phyloP scores from a whole-genome alignment of 2,797 vertebrate genomes.

The Antrozous pallidus region DNA sequence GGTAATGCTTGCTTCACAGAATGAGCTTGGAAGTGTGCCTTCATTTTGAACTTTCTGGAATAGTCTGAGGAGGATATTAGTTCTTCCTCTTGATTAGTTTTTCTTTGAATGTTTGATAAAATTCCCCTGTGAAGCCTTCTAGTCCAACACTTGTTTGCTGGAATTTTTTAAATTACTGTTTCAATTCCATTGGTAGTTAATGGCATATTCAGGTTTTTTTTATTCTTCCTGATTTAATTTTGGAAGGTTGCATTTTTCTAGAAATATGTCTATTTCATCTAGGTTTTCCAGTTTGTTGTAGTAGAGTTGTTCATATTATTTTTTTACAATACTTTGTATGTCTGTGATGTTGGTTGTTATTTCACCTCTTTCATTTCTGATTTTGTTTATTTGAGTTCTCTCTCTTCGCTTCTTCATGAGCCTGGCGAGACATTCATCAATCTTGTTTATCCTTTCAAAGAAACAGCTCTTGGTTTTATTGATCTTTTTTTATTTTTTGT shows the following conservation, averaged over 20 bases:
- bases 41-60: too few species aligned
- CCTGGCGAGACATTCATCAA: too few species aligned
- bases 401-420: neutral
- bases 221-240: neutral
- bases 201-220: neutral
- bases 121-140: neutral
- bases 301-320: neutral
- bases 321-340: neutral
- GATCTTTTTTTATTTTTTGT: too few species aligned
- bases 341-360: neutral
- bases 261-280: neutral
- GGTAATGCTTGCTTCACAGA: too few species aligned
- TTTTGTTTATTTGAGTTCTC: neutral
- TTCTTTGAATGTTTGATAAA: neutral
- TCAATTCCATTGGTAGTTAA: neutral
- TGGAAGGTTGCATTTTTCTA: neutral
- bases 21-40: too few species aligned
- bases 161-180: neutral
- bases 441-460: too few species aligned
- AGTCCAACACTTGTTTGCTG: neutral
- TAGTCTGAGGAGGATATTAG: neutral
- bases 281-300: neutral
- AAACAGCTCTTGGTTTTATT: too few species aligned
- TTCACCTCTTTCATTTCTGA: neutral
- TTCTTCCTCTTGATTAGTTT: neutral